phyloP scores from a whole-genome alignment of 2,888 invertebrate genomes.

The Megaustenia siamemsis region DNA sequence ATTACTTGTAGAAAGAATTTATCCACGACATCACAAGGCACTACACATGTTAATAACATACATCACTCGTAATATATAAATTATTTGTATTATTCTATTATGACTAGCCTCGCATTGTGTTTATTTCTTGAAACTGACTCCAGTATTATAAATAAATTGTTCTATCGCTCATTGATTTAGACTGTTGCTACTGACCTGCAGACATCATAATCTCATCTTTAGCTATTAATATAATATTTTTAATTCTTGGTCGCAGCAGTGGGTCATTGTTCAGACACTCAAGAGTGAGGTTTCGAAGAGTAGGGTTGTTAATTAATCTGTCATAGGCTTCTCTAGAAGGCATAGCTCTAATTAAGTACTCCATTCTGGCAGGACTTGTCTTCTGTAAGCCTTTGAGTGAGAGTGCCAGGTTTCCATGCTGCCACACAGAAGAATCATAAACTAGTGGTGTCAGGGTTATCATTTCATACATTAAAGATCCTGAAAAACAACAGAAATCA shows the following conservation, averaged over 20 bases:
- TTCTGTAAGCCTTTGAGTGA: background rate
- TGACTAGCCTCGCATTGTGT: too few species aligned
- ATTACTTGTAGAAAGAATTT: too few species aligned
- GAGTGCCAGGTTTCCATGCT: background rate
- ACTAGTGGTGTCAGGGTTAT: conserved; percentile 62
- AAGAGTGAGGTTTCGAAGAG: conserved; percentile 16
- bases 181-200: background rate
- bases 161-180: background rate
- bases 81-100: too few species aligned
- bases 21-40: too few species aligned
- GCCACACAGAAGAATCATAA: conserved; percentile 18
- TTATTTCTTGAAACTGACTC: too few species aligned
- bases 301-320: conserved; percentile 1
- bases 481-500: background rate
- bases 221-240: conserved; percentile 45
- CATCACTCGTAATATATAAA: too few species aligned
- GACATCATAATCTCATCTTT: background rate
- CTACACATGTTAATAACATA: too few species aligned
- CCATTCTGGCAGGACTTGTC: background rate
- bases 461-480: conserved; percentile 68
- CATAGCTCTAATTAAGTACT: background rate
- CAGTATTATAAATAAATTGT: too few species aligned
- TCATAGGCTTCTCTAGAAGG: conserved; percentile 30
- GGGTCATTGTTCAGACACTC: conserved; percentile 34
- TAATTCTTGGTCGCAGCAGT: conserved; percentile 56